phyloP scores from a whole-genome alignment of 2,113 vertebrate species.

The Actenoides hombroni region DNA sequence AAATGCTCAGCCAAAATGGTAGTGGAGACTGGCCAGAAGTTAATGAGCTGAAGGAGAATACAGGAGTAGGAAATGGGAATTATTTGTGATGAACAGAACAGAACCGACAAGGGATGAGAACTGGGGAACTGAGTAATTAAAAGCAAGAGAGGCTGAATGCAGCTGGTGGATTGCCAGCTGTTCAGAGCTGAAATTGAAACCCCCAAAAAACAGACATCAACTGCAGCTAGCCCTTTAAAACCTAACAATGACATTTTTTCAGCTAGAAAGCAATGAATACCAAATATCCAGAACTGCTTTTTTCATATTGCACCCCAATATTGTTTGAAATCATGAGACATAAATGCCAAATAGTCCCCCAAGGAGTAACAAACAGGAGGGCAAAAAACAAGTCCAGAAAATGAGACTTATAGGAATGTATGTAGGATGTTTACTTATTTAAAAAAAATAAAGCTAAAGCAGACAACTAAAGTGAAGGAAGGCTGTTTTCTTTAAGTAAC shows the following conservation, averaged over 20 bases:
- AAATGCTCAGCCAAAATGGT: neutral
- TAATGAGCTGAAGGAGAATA: conserved; percentile 1
- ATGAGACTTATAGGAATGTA: neutral
- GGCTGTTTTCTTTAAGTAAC: neutral
- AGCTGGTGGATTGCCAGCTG: neutral
- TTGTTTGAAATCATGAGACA: neutral
- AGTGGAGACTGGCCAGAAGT: neutral
- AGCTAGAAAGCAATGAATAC: neutral
- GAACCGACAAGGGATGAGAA: neutral
- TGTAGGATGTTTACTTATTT: neutral
- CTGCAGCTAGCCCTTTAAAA: neutral
- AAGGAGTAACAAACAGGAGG: neutral
- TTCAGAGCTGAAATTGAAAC: neutral
- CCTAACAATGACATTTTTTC: neutral
- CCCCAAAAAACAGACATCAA: neutral
- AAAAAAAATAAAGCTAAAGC: neutral
- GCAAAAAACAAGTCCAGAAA: neutral
- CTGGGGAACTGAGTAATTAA: neutral
- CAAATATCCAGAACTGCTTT: neutral
- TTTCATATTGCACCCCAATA: neutral
- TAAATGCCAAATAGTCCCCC: neutral
- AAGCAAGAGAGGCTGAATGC: neutral
- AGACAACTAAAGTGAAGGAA: neutral
- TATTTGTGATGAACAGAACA: neutral
- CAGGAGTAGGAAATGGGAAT: neutral